Conservation (phyloP, 2,888 invertebrate species). For the Perdita meconis region DNA sequence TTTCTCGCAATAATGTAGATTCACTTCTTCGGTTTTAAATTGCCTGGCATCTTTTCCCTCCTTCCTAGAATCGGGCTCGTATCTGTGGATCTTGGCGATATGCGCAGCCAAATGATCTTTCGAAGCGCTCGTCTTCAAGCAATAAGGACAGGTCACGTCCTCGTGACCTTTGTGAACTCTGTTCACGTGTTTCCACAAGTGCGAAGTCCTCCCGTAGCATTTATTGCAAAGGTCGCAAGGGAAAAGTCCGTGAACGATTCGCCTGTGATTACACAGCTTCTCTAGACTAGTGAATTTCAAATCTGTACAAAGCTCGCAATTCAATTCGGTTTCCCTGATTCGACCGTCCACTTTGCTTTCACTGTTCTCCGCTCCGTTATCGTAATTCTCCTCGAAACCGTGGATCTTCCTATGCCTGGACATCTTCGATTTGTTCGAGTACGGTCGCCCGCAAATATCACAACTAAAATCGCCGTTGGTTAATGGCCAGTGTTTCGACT, state of each 20-base stretch:
- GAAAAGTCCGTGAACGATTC: slow-evolving; percentile 85
- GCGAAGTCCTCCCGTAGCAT: slow-evolving; percentile 87
- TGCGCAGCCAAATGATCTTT: slow-evolving; percentile 86
- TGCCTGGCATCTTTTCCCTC: slow-evolving; percentile 78
- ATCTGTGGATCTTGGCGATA: slow-evolving; percentile 85
- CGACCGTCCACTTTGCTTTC: slow-evolving; percentile 50
- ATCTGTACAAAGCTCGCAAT: slow-evolving; percentile 79
- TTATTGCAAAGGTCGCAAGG: slow-evolving; percentile 87
- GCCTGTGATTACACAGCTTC: slow-evolving; percentile 85
- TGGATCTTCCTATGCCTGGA: slow-evolving; percentile 85
- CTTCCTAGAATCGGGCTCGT: slow-evolving; percentile 79
- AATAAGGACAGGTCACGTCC: slow-evolving; percentile 87
- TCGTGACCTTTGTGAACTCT: slow-evolving; percentile 86
- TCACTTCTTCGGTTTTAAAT: slow-evolving; percentile 84
- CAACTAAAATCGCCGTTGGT: slow-evolving; percentile 85
- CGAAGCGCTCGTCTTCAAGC: slow-evolving; percentile 86
- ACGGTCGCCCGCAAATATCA: slow-evolving; percentile 85
- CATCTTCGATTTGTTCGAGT: slow-evolving; percentile 85
- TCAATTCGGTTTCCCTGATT: slow-evolving; percentile 65
- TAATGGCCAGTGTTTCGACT: slow-evolving; percentile 83
- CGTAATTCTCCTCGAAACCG: slow-evolving; percentile 76
- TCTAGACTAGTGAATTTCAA: slow-evolving; percentile 84
- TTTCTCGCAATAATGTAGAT: slow-evolving; percentile 85
- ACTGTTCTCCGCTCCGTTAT: slow-evolving; percentile 64
- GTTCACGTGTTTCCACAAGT: slow-evolving; percentile 88